A percentile compares a stretch with the other conserved stretches of the same genome.
phyloP scores from a whole-genome alignment of 2,888 invertebrate genomes.

The Copidosoma aretas region DNA sequence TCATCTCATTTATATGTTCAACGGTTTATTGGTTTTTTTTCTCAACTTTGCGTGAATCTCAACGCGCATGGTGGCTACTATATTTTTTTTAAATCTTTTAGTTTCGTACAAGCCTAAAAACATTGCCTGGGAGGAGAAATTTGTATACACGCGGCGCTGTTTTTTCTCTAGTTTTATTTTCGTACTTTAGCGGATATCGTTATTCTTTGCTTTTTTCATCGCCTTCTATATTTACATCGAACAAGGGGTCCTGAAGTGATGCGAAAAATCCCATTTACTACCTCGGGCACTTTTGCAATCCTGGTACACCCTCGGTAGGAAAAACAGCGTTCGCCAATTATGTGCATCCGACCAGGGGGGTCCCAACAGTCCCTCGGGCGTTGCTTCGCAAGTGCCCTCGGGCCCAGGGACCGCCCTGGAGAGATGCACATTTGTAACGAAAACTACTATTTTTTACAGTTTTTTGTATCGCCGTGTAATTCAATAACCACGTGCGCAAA shows the following conservation, averaged over 20 bases:
- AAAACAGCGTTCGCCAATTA: too few species aligned
- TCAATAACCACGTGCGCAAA: too few species aligned
- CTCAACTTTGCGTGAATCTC: conserved; percentile 39
- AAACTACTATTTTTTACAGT: conserved; percentile 7
- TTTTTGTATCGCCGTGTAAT: conserved; percentile 2
- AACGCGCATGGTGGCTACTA: conserved; percentile 39
- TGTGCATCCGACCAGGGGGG: too few species aligned
- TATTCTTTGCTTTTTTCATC: conserved; percentile 8
- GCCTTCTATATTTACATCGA: conserved; percentile 32
- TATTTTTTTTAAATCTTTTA: neutral
- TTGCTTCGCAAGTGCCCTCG: too few species aligned
- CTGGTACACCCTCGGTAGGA: too few species aligned
- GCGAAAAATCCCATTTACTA: conserved; percentile 37
- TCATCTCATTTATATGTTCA: conserved; percentile 38
- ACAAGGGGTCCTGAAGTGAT: conserved; percentile 37
- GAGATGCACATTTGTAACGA: too few species aligned
- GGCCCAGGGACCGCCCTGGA: too few species aligned
- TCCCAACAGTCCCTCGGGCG: too few species aligned
- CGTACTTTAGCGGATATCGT: neutral
- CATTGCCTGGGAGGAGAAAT: conserved; percentile 43
- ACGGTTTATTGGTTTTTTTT: conserved; percentile 33
- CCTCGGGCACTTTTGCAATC: too few species aligned
- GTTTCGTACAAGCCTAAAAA: conserved; percentile 44
- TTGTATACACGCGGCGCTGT: conserved; percentile 29
- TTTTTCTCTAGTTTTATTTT: conserved; percentile 4